Base-by-base conservation (phyloP, 2,113 vertebrate species). In the Misgurnus anguillicaudatus region DNA sequence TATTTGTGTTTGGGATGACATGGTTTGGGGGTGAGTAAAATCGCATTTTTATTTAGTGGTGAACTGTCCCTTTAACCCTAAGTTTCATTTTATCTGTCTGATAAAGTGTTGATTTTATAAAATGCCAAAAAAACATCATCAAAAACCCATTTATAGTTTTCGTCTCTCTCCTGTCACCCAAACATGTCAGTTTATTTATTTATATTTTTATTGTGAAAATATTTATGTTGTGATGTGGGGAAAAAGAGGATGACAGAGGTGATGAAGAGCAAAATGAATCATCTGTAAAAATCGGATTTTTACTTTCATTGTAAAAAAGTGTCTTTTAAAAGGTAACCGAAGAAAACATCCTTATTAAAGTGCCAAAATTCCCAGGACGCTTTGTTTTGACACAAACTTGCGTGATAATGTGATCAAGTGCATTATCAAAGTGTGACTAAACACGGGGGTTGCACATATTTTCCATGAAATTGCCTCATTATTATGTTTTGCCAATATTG, bases 401-500 rank as follows among this genome's bases (percentile, higher is more conserved):
- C 19, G 47, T 53, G 79, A 82, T 78, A 68, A 41, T 31, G 53
- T 73, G 74, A 80, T 85, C 75, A 83, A 76, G 65, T 79, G 60
- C 74, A 73, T 76, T 69, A 77, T 80, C 75, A 63, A 83, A 77
- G 73, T 69, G 68, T 63, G 68, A 77, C 74, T 78, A 85, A 87
- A 78, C 79, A 70, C 66, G 75, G 57, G 83, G 80, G 81, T 86
- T 85, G 82, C 60, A 63, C 63, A 85, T 82, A 84, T 85, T 81
- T 78, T 48, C 65, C 45, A 67, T 72, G 69, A 82, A 84, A 84
- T 84, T 84, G 82, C 82, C 80, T 86, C 83, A 84, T 86, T 87
- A 84, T 58, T 80, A 84, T 86, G 75, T 85, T 86, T 87, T 80
- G 79, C 85, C 82, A 86, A 85, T 86, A 86, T 83, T 85, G 83